Evolutionary conservation across 2,797 vertebrate genomes (phyloP), one percentile per base, ranked within the genome.

Genomic region (Gymnoscopelus microlampas): DNA sequence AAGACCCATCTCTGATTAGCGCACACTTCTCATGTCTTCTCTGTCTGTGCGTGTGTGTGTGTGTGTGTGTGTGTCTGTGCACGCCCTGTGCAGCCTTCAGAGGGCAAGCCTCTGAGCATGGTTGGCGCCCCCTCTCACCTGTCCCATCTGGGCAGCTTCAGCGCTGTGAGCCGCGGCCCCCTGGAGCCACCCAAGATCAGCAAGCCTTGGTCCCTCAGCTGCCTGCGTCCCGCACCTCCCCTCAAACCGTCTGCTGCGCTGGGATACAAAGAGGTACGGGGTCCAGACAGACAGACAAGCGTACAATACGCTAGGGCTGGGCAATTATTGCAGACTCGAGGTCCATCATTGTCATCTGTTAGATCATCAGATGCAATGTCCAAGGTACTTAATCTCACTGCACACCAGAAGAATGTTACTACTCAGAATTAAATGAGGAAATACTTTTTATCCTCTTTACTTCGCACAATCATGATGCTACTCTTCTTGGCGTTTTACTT

Each of bases 131-230:
- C 89, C 0, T 78, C 89, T 49, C 95, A 94, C 85, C 73, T 77
- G 71, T 89, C 94, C 3, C 94, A 94, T 88, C 86, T 87, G 80
- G 90, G 95, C 82, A 92, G 94, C 76, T 94, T 95, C 86, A 93
- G 93, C 67, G 83, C 91, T 39, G 86, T 92, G 74, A 90, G 87
- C 57, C 95, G 96, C n/a, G 96, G 96, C 13, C 95, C 96, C 58
- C 89, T 99, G 87, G 97, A 98, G 72, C 97, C 96, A 14, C 97
- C 96, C 44, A 98, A 96, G 86, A 95, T 94, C 85, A 94, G 95
- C 88, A 98, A 98, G 81, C 96, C 97, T 1, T 99, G 98, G 98
- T 98, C 96, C 70, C 89, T 99, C 82, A 99, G 98, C 92, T 99
- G 98, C 83, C 94, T 99, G 66, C 95, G 98, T 59, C 98, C 98